phyloP scores from a whole-genome alignment of 2,113 vertebrate species.

The Mormyrus iriodes region DNA sequence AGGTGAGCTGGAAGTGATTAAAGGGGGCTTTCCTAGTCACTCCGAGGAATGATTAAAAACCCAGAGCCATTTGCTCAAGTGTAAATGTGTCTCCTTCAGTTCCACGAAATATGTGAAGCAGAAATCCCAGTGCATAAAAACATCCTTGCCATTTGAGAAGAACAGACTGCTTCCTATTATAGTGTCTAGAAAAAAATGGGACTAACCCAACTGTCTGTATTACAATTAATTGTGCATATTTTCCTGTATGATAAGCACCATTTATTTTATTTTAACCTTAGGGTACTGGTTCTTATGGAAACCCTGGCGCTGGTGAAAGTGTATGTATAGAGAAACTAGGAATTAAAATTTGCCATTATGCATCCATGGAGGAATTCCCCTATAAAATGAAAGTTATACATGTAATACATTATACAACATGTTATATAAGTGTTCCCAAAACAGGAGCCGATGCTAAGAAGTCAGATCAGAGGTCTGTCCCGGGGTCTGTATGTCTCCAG shows the following conservation, averaged over 20 bases:
- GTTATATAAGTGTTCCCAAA: neutral
- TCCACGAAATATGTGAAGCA: neutral
- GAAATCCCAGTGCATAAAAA: neutral
- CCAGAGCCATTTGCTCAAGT: neutral
- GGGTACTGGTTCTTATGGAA: neutral
- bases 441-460: neutral
- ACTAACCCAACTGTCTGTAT: neutral
- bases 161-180: neutral
- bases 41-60: neutral
- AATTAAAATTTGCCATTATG: neutral
- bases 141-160: neutral
- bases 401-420: neutral
- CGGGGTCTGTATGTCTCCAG: neutral
- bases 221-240: neutral
- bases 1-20: neutral
- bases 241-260: neutral
- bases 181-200: neutral
- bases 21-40: neutral
- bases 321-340: neutral
- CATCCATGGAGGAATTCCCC: neutral
- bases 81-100: neutral
- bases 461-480: neutral
- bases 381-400: neutral
- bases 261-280: conserved; percentile 1
- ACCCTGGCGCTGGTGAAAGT: neutral